Base-by-base conservation (phyloP, 2,797 vertebrate species). In the Sebastes wilsoni region DNA sequence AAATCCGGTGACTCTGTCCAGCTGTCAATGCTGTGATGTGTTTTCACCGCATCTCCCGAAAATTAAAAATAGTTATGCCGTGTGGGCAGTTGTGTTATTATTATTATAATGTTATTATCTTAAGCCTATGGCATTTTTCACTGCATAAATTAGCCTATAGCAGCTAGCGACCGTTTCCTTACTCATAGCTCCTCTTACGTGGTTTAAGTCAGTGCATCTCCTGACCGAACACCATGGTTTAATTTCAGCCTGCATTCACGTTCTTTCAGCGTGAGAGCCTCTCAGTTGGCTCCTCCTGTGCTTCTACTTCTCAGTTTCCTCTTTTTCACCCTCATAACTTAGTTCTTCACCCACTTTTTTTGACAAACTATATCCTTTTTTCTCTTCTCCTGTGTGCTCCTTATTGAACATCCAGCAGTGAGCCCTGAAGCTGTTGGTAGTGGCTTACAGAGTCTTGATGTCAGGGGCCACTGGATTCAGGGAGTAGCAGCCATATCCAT, bases 401-500 rank as follows among this genome's bases (percentile, higher is more conserved):
- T 38, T 1, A 52, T 52, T n/a, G 42, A 68, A 56, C n/a, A 14
- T 73, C 49, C 60, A 36, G 66, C 52, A 59, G 8, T n/a, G 27
- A 72, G 32, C 25, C 77, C 75, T 66, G 4, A 80, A 54, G 66
- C 76, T 56, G 55, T 2, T 2, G 2, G 36, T 62, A 32, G 64
- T 20, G 2, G 54, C 70, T 79, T 60, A 46, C 55, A 49, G 73
- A 76, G 11, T 4, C 25, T 60, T 13, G 3, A 82, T 76, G 75
- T 81, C 80, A 82, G 23, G 8, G 66, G 81, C 81, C 66, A 70
- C 36, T 62, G 28, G 61, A 81, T 58, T 52, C 61, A 12, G 14
- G n/a, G 16, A 56, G 52, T 32, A 36, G 60, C 30, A 62, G 22
- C 72, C 38, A 12, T 46, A 61, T 59, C 27, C 27, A 30, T 75